phyloP scores from a whole-genome alignment of 2,113 vertebrate genomes.

The Thalassoma bifasciatum region DNA sequence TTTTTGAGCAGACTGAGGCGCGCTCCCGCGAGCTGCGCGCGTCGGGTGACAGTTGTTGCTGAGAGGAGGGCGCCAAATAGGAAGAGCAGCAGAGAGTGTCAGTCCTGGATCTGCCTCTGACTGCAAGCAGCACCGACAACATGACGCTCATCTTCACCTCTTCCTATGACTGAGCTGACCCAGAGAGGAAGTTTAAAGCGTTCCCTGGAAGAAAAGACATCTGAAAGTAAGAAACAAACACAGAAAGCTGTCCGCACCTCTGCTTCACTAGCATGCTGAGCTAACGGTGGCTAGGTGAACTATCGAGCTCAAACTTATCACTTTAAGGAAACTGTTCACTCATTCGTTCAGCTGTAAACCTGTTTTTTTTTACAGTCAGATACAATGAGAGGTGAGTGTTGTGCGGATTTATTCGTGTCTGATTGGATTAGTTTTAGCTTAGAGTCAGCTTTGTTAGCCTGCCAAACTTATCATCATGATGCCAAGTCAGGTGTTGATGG shows the following conservation, averaged over 20 bases:
- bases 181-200: neutral
- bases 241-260: neutral
- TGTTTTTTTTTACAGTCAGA: rapidly evolving
- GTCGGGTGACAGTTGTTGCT: conserved; percentile 3
- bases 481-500: conserved; percentile 20
- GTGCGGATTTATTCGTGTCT: neutral
- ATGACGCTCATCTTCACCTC: neutral
- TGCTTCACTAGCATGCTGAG: conserved; percentile 5
- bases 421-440: neutral
- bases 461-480: neutral
- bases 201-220: neutral
- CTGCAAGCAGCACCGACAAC: neutral
- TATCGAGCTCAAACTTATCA: neutral
- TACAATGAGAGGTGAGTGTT: neutral
- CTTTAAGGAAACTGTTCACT: neutral
- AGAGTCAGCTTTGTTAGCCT: neutral
- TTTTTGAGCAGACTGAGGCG: neutral
- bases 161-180: conserved; percentile 11
- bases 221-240: conserved; percentile 41
- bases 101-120: neutral
- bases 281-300: conserved; percentile 45
- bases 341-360: neutral
- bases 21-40: conserved; percentile 54
- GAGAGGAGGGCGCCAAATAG: conserved; percentile 71
- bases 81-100: conserved; percentile 50